phyloP scores from a whole-genome alignment of 2,797 vertebrate genomes.

The Bradypodion ventrale region DNA sequence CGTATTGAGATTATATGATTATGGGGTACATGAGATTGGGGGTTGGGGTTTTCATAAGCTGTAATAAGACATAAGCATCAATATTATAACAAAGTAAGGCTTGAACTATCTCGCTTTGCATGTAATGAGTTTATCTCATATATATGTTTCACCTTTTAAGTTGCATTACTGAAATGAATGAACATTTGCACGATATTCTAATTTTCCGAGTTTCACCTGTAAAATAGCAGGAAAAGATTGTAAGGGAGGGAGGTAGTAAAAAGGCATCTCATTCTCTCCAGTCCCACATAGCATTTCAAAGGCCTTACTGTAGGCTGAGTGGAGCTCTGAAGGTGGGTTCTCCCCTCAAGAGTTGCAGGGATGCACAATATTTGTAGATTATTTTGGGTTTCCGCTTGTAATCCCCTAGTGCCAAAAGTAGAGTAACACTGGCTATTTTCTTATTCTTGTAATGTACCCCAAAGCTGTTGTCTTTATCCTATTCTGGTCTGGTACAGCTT shows the following conservation, averaged over 20 bases:
- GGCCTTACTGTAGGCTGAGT: background rate
- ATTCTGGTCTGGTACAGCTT: background rate
- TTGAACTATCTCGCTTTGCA: too few species aligned
- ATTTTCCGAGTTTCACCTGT: too few species aligned
- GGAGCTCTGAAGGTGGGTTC: background rate
- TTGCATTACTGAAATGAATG: too few species aligned
- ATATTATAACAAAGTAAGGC: too few species aligned
- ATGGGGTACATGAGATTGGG: too few species aligned
- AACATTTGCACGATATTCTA: too few species aligned
- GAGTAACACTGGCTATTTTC: background rate
- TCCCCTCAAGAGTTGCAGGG: background rate
- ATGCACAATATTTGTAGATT: background rate
- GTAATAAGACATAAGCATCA: too few species aligned
- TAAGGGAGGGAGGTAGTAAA: too few species aligned
- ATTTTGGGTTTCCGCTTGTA: background rate
- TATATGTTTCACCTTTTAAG: too few species aligned
- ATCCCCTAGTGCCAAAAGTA: background rate
- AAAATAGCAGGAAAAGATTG: background rate
- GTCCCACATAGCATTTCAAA: background rate
- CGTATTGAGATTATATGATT: too few species aligned
- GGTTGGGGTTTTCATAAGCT: too few species aligned
- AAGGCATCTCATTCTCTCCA: background rate
- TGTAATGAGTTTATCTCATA: too few species aligned
- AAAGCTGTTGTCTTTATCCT: background rate
- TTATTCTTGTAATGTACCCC: background rate